Percentiles rank a stretch among this genome's conserved stretches.
Conservation (phyloP, 2,113 vertebrate genomes). For the Solenodon paradoxus region DNA sequence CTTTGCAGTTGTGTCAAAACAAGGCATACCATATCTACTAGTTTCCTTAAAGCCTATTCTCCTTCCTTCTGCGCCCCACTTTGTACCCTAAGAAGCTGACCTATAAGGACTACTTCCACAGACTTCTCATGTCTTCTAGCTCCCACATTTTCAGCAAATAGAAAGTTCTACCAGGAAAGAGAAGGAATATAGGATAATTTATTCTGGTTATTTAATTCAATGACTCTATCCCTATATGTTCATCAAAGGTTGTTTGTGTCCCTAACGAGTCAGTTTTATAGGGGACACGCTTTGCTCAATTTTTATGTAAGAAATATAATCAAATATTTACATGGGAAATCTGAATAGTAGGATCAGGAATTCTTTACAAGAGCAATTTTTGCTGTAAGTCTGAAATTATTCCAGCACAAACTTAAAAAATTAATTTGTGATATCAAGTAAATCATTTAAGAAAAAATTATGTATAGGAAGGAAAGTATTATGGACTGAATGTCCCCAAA, state of each 20-base stretch:
- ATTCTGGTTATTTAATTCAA: neutral
- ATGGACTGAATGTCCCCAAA: neutral
- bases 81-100: neutral
- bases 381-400: neutral
- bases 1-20: neutral
- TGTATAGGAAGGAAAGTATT: neutral
- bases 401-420: conserved; percentile 4
- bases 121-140: neutral
- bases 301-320: neutral
- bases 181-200: neutral
- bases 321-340: conserved; percentile 18
- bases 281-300: no score
- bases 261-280: neutral
- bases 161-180: neutral
- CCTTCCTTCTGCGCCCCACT: neutral
- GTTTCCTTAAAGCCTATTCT: neutral
- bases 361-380: conserved; percentile 22
- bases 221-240: neutral
- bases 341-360: conserved; percentile 17
- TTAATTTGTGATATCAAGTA: neutral
- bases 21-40: neutral
- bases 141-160: neutral
- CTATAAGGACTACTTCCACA: neutral
- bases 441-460: no score
- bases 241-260: neutral